Evolutionary conservation across 1,140 invertebrate genomes (phyloP).

Genomic region (Eurosta solidaginis): DNA sequence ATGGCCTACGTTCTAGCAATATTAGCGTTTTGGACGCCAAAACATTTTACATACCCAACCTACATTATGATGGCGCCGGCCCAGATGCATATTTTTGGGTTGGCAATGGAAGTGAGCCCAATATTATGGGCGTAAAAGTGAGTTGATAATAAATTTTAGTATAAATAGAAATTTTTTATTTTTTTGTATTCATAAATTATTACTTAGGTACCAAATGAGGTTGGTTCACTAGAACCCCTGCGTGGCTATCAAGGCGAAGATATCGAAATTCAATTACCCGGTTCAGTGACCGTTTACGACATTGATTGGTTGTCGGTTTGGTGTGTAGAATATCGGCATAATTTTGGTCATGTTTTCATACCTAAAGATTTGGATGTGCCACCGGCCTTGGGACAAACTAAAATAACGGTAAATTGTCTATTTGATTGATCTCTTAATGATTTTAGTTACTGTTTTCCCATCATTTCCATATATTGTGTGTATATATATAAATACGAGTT

Average conservation of each 20-base stretch:
- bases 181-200: background rate
- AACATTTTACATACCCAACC: conserved; percentile 90
- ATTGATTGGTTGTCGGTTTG: conserved; percentile 92
- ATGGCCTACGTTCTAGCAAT: conserved; percentile 86
- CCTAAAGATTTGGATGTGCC: conserved; percentile 88
- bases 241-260: conserved; percentile 86
- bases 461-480: background rate
- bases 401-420: conserved; percentile 76
- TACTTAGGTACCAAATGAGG: conserved; percentile 80
- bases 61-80: conserved; percentile 88
- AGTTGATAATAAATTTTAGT: conserved; percentile 34
- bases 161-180: background rate
- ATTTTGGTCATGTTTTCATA: conserved; percentile 88
- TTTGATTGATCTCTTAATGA: background rate
- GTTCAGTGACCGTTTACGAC: conserved; percentile 84
- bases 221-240: conserved; percentile 78
- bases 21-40: conserved; percentile 89
- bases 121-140: conserved; percentile 80
- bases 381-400: conserved; percentile 84
- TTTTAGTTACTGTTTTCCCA: background rate
- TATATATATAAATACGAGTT: background rate
- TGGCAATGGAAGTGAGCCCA: conserved; percentile 81
- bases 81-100: conserved; percentile 94
- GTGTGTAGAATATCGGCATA: conserved; percentile 83
- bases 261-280: conserved; percentile 86